A percentile compares a stretch with the other conserved stretches of the same genome.
Conservation (phyloP, 2,113 vertebrate species). For the Hypanus sabinus region DNA sequence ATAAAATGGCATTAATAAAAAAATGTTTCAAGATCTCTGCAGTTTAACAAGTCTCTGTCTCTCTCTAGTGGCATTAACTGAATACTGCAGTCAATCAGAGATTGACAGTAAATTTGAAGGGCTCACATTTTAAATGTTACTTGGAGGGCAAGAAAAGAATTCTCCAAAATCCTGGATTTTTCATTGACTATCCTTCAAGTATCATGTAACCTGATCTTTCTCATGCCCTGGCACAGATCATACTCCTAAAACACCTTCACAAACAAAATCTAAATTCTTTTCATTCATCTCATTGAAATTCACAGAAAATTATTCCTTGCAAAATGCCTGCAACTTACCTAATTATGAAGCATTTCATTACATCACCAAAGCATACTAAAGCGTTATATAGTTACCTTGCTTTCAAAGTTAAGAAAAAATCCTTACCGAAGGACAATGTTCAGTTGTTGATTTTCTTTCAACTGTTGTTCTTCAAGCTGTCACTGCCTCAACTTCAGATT, state of each 20-base stretch:
- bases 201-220: background rate
- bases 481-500: too few relatives aligned
- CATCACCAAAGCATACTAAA: background rate
- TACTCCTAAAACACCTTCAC: background rate
- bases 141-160: background rate
- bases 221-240: background rate
- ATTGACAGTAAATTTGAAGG: background rate
- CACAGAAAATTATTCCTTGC: background rate
- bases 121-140: too few relatives aligned
- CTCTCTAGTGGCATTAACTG: background rate
- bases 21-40: background rate
- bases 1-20: background rate
- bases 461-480: too few relatives aligned
- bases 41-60: background rate
- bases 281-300: background rate
- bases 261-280: background rate
- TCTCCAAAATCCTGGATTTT: background rate
- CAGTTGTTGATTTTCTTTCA: too few relatives aligned
- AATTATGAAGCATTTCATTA: background rate
- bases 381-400: background rate
- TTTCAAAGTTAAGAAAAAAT: background rate
- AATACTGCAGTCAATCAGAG: background rate
- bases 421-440: too few relatives aligned
- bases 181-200: background rate
- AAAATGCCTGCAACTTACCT: background rate